Percentiles rank a stretch among this genome's conserved stretches.
Evolutionary conservation across 2,888 invertebrate genomes (phyloP).

Genomic region (Melieria omissa): DNA sequence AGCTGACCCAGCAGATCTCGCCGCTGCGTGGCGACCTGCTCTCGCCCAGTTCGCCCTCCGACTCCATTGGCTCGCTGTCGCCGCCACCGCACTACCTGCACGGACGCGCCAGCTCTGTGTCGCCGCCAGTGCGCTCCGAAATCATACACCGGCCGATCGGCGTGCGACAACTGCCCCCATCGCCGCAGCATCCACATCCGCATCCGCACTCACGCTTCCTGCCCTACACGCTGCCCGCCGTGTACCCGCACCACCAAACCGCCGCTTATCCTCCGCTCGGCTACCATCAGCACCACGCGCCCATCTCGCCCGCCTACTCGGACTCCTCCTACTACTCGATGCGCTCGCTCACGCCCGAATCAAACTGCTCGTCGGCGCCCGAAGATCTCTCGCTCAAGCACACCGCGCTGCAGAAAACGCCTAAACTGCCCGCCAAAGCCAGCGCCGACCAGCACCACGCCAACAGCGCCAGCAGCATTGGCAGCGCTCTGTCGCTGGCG

Average conservation of each 20-base stretch:
- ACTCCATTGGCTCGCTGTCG: slow-evolving; percentile 63
- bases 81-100: slow-evolving; percentile 65
- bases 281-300: slow-evolving; percentile 55
- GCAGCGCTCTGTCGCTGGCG: slow-evolving; percentile 39
- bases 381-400: slow-evolving; percentile 66
- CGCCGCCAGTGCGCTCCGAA: slow-evolving; percentile 64
- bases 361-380: slow-evolving; percentile 62
- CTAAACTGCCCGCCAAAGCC: background rate
- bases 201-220: slow-evolving; percentile 41
- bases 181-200: slow-evolving; percentile 51
- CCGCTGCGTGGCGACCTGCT: slow-evolving; percentile 61
- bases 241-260: slow-evolving; percentile 44
- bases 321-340: slow-evolving; percentile 66
- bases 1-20: slow-evolving; percentile 58
- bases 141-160: slow-evolving; percentile 62
- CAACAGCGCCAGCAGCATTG: slow-evolving; percentile 24
- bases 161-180: slow-evolving; percentile 52
- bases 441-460: slow-evolving; percentile 2
- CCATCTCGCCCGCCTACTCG: slow-evolving; percentile 67
- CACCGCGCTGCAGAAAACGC: slow-evolving; percentile 43
- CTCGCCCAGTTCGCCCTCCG: slow-evolving; percentile 64
- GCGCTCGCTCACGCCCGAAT: slow-evolving; percentile 65
- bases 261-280: slow-evolving; percentile 41
- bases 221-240: slow-evolving; percentile 43
- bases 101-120: slow-evolving; percentile 65